phyloP scores from a whole-genome alignment of 2,888 invertebrate species.

The Prosopocoilus inquinatus region DNA sequence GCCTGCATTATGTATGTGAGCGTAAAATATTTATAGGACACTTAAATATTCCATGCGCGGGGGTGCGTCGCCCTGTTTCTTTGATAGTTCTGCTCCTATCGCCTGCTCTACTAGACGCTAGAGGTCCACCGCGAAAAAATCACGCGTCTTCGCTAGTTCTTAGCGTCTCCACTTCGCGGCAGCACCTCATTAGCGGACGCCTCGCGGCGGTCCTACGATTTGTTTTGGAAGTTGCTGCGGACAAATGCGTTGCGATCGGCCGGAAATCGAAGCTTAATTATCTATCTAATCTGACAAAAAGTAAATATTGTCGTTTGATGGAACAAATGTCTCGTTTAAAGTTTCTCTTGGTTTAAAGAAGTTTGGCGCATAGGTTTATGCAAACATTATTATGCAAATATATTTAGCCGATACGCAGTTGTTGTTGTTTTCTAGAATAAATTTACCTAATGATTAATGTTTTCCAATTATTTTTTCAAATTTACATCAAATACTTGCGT shows the following conservation, averaged over 20 bases:
- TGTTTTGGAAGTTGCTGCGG: not conserved
- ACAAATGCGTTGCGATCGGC: not conserved
- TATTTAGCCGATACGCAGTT: no score
- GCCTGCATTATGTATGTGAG: slow-evolving; percentile 8
- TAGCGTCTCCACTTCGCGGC: slow-evolving; percentile 43
- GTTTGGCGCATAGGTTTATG: no score
- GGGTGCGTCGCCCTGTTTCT: not conserved
- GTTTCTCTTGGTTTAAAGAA: no score
- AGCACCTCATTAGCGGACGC: slow-evolving; percentile 38
- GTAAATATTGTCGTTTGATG: no score
- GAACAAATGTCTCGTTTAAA: no score
- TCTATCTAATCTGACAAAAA: no score
- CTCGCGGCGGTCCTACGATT: not conserved
- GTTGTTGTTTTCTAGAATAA: no score
- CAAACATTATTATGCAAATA: no score
- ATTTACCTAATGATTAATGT: no score
- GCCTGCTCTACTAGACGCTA: slow-evolving; percentile 49
- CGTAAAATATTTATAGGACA: slow-evolving; percentile 9
- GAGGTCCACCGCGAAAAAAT: slow-evolving; percentile 44
- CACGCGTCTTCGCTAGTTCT: slow-evolving; percentile 37
- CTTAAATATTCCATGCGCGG: slow-evolving; percentile 7
- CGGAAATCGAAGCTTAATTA: no score
- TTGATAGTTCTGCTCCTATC: slow-evolving; percentile 9
- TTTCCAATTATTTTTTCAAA: no score
- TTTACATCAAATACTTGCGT: no score